Evolutionary conservation across 2,888 invertebrate genomes (phyloP), one percentile per base, ranked within the genome.

Genomic region (Acleris laterana): DNA sequence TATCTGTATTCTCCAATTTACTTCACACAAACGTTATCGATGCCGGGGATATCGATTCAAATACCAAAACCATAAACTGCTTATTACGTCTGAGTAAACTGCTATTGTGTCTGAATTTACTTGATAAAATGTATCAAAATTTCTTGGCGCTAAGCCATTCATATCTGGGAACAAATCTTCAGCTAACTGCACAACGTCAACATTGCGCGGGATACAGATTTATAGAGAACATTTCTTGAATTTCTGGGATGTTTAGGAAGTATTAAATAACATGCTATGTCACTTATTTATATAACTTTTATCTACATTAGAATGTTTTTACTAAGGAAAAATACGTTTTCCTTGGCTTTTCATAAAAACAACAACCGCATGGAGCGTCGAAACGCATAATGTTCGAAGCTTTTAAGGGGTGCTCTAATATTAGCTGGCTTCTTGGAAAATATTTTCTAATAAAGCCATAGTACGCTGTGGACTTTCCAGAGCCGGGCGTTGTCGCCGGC

Each of bases 391-490:
- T 11, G 44, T 65, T 55, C 28, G 32, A 49, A 51, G 55, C 60
- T 65, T 55, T 22, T 42, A 32, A 58, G 42, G 53, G 19, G 19
- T 25, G 17, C 25, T 42, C 44, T 46, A 56, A 66, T 62, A 57
- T 62, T 32, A n/a, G 57, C 57, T 66, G 55, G 50, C 55, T 13
- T 38, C 38, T 44, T 50, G 28, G 32, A 62, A 62, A 66, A 52
- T 57, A 62, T 62, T 66, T 66, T 71, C 61, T 74, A 74, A 77
- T 74, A 70, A 74, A 74, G 76, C 70, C 66, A 69, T 72, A 70
- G 70, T 55, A 69, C 64, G 55, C 68, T 59, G 58, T 56, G 50
- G 62, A 66, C 62, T 55, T 62, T 49, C 16, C 49, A 28, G 50
- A 61, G 65, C 44, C 68, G 53, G 56, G 59, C 68, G 68, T 69